A percentile compares a stretch with the other conserved stretches of the same genome.
These are phyloP conservation scores for Aldrovandia affinis DNA, from an alignment of 2,797 vertebrate genomes.

Conservation along the genomic window DNA sequence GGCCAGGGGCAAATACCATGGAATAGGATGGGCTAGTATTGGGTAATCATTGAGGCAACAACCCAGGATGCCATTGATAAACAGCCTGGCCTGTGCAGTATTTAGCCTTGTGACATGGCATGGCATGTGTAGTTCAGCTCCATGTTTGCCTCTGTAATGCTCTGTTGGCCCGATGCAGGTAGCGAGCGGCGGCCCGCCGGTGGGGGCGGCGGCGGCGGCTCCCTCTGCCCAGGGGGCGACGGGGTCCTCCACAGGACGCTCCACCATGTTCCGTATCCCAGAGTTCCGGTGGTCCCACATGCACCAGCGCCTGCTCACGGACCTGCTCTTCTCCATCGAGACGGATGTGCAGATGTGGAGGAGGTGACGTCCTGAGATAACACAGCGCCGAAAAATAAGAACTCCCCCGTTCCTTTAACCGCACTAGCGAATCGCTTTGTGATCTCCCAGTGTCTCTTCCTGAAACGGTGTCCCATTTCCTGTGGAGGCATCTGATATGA, in stretches of 20 bases:
- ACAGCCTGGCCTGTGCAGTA: too few relatives aligned
- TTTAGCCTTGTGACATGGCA: neutral
- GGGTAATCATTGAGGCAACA: too few relatives aligned
- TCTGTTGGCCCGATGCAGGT: conserved; percentile 59
- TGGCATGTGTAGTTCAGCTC: neutral
- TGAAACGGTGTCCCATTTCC: too few relatives aligned
- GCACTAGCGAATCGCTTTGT: neutral
- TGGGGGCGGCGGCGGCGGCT: neutral
- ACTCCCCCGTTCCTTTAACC: neutral
- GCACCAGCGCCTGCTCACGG: conserved; percentile 95
- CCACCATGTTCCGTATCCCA: conserved; percentile 92
- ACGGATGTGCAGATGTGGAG: conserved; percentile 98
- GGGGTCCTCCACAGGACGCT: conserved; percentile 63
- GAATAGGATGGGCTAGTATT: too few relatives aligned
- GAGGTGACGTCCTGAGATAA: conserved; percentile 74
- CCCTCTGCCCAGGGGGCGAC: conserved; percentile 74
- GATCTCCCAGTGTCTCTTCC: neutral
- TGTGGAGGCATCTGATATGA: too few relatives aligned
- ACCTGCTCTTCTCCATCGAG: conserved; percentile 95
- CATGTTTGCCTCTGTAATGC: neutral
- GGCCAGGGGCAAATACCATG: too few relatives aligned
- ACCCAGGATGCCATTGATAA: too few relatives aligned
- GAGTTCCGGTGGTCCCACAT: conserved; percentile 95
- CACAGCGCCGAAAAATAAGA: neutral
- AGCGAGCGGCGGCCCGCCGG: conserved; percentile 67